A percentile compares a stretch with the other conserved stretches of the same genome.
These are phyloP conservation scores for Lemur catta DNA, from an alignment of 2,797 vertebrate genomes.

Conservation along the genomic window DNA sequence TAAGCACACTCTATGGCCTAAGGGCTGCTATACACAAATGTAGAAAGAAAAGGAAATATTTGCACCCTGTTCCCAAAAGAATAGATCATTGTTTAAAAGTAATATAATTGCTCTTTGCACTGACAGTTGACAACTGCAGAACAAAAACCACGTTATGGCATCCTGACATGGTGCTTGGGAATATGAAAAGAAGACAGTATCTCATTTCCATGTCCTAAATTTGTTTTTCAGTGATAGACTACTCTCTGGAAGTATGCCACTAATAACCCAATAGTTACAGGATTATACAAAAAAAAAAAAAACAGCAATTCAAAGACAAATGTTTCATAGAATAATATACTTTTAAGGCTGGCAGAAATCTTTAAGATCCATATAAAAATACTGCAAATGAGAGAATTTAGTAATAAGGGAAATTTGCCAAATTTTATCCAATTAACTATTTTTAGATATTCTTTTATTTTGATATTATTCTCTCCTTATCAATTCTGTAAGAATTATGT, in stretches of 20 bases:
- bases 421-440: neutral
- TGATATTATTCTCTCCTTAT: neutral
- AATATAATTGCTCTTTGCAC: neutral
- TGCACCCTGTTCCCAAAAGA: neutral
- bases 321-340: neutral
- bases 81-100: neutral
- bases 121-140: neutral
- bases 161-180: neutral
- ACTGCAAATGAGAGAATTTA: neutral
- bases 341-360: neutral
- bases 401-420: neutral
- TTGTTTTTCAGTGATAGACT: neutral
- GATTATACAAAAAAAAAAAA: neutral
- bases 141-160: neutral
- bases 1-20: neutral
- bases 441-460: neutral
- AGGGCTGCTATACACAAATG: neutral
- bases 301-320: neutral
- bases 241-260: neutral
- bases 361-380: neutral
- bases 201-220: neutral
- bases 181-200: neutral
- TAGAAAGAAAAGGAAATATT: neutral
- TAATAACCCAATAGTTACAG: neutral
- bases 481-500: neutral